Base-by-base conservation (phyloP, 2,797 vertebrate genomes). In the Hirundo rustica region DNA sequence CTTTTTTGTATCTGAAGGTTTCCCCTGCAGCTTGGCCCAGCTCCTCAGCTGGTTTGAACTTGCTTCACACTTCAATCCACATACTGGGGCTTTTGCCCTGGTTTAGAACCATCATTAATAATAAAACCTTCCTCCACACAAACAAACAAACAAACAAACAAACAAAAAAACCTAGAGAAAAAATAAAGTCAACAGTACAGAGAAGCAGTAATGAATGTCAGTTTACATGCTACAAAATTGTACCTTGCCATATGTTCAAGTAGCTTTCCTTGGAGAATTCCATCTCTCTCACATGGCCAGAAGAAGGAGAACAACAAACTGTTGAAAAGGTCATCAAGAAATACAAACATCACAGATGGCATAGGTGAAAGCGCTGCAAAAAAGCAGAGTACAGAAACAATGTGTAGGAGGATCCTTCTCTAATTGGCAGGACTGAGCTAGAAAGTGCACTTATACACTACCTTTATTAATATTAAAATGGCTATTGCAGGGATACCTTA, bases 301-400 rank as follows among this genome's bases (percentile, higher is more conserved):
- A 94, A 95, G 88, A 96, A 96, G 73, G 73, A 93, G 90, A 94
- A 94, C 92, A 97, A 93, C 92, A 97, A 95, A 93, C 93, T 93
- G 94, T 88, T 96, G 92, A 94, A 95, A 96, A 96, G 94, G 92
- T 95, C 93, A 95, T 85, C 65, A 95, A 88, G 88, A 89, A 96
- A 92, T 88, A 72, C 92, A 96, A 96, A 96, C 93, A 95, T 88
- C 82, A 88, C 93, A 96, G 92, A 94, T 96, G 96, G 92, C 79
- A 96, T 58, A 96, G 93, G 96, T 96, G 94, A 96, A 95, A 93
- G 51, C 88, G 82, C 66, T 68, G 86, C 70, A 76, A 89, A 89
- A 96, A 94, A 85, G 45, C 61, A 73, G 73, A 84, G 60, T 48
- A 68, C 60, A 70, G 42, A 68, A 72, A 92, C 71, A 88, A 60